Conservation (phyloP, 2,113 vertebrate genomes). For the Pterophyllum scalare region DNA sequence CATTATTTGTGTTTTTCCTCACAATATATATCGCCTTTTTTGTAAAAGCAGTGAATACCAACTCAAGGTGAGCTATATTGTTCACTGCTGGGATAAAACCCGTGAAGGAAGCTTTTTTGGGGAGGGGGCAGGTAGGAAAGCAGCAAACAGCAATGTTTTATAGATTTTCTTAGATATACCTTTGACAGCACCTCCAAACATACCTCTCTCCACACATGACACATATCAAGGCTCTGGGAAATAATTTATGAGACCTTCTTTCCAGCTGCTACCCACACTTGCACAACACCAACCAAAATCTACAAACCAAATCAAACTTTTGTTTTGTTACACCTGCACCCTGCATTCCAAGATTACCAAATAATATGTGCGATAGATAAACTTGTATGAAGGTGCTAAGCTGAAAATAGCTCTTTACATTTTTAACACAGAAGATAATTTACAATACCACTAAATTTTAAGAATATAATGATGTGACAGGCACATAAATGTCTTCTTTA, state of each 20-base stretch:
- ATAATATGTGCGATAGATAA: background rate
- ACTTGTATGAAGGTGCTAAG: background rate
- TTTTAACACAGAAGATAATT: background rate
- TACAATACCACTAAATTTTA: background rate
- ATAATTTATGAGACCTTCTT: constrained; percentile 5
- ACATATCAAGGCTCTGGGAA: background rate
- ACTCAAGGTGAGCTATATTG: background rate
- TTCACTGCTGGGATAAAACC: background rate
- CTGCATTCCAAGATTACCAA: background rate
- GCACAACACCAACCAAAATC: background rate
- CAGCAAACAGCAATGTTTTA: background rate
- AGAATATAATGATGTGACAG: background rate
- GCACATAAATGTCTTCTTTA: background rate
- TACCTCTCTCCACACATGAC: background rate
- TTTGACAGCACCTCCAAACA: background rate
- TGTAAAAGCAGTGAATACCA: background rate
- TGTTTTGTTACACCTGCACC: background rate
- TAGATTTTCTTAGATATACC: background rate
- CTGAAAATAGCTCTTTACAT: background rate
- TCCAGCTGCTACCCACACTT: background rate
- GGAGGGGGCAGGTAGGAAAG: background rate
- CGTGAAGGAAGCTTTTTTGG: background rate
- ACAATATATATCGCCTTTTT: background rate
- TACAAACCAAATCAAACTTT: background rate
- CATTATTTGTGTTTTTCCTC: background rate